phyloP scores from a whole-genome alignment of 2,888 invertebrate genomes.

The Tachina grossa region DNA sequence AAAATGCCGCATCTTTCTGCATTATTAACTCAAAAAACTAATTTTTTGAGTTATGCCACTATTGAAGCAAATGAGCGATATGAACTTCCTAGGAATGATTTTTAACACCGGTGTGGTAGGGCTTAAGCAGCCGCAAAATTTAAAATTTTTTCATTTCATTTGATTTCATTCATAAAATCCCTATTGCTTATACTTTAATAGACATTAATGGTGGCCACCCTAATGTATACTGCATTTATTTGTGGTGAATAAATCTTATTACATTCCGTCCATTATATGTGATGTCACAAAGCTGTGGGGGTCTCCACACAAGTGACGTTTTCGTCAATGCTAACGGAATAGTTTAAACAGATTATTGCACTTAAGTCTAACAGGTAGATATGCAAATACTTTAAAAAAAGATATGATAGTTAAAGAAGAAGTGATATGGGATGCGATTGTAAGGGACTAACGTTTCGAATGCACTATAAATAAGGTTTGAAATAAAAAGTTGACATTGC shows the following conservation, averaged over 20 bases:
- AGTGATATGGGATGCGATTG: too few species aligned
- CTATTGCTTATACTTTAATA: neutral
- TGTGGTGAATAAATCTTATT: slow-evolving; percentile 11
- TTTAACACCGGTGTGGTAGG: too few species aligned
- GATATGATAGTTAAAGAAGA: slow-evolving; percentile 16
- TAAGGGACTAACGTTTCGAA: too few species aligned
- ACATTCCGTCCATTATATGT: slow-evolving; percentile 36
- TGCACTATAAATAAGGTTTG: too few species aligned
- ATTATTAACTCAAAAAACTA: too few species aligned
- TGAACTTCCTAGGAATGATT: too few species aligned
- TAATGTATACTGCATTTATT: slow-evolving; percentile 25
- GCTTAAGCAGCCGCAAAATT: too few species aligned
- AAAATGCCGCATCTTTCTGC: too few species aligned
- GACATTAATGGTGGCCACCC: neutral
- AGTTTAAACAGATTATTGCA: slow-evolving; percentile 39
- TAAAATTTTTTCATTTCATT: too few species aligned
- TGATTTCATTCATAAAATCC: neutral
- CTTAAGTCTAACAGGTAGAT: slow-evolving; percentile 3
- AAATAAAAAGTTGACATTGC: too few species aligned
- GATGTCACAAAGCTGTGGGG: slow-evolving; percentile 18
- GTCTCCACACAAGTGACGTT: slow-evolving; percentile 29
- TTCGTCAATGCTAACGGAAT: slow-evolving; percentile 47
- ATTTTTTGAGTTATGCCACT: too few species aligned
- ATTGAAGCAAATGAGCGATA: too few species aligned
- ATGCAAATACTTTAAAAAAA: neutral